These are phyloP conservation scores for Sipha maydis DNA, from an alignment of 2,888 invertebrate genomes.

Conservation along the genomic window DNA sequence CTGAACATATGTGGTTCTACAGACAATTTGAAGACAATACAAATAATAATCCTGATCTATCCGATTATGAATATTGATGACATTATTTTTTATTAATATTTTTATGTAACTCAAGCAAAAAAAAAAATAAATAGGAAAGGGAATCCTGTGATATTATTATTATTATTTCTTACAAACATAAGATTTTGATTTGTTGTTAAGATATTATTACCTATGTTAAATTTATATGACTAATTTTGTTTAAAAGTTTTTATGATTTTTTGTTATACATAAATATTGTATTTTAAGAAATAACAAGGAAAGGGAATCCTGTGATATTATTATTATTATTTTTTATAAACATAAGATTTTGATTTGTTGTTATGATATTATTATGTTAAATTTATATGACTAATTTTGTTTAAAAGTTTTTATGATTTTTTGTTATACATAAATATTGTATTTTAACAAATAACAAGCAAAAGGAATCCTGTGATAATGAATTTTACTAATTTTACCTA, in stretches of 20 bases:
- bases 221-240: too few species aligned
- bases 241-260: too few species aligned
- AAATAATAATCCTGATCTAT: constrained; percentile 10
- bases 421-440: background rate
- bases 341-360: background rate
- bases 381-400: background rate
- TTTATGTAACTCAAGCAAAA: too few species aligned
- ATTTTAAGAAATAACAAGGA: too few species aligned
- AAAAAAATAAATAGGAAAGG: too few species aligned
- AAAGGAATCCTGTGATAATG: background rate
- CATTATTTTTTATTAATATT: too few species aligned
- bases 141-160: too few species aligned
- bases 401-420: background rate
- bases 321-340: background rate
- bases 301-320: too few species aligned
- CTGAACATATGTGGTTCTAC: constrained; percentile 6
- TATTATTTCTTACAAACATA: too few species aligned
- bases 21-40: background rate
- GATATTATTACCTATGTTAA: too few species aligned
- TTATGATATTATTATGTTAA: background rate
- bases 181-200: too few species aligned
- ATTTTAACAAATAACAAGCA: background rate
- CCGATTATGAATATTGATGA: background rate
- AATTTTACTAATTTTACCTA: background rate
- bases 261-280: background rate